These are phyloP conservation scores for Podarcis cretensis DNA, from an alignment of 2,113 vertebrate species.

Conservation along the genomic window DNA sequence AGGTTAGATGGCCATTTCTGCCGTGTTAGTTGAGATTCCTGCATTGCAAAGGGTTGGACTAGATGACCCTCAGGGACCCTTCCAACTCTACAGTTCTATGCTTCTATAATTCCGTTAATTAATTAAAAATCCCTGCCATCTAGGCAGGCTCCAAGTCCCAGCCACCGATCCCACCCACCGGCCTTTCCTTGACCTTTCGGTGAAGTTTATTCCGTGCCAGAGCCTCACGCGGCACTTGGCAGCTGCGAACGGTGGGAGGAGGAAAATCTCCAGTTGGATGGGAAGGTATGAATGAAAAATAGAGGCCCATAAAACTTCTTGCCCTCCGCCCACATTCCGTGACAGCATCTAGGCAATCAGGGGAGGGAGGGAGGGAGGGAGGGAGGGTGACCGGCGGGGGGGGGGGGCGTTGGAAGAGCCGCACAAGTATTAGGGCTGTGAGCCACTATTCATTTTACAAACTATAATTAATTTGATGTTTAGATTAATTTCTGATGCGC, in stretches of 20 bases:
- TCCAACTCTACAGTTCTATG: too few relatives aligned
- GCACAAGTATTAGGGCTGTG: conserved; percentile 71
- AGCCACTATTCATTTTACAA: conserved; percentile 77
- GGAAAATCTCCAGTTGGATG: background rate
- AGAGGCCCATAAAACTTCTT: conserved; percentile 35
- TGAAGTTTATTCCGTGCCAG: background rate
- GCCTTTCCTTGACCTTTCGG: background rate
- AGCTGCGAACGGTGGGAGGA: background rate
- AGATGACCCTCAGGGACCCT: too few relatives aligned
- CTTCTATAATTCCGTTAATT: too few relatives aligned
- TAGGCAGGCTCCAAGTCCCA: background rate
- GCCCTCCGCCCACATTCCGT: conserved; percentile 10
- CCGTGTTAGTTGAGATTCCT: too few relatives aligned
- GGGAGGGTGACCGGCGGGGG: background rate
- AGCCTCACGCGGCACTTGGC: background rate
- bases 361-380: conserved; percentile 62
- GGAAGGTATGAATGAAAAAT: conserved; percentile 31
- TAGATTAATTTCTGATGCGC: conserved; percentile 81
- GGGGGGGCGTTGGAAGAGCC: background rate
- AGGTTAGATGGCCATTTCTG: too few relatives aligned
- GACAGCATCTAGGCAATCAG: conserved; percentile 53
- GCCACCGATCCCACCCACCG: background rate
- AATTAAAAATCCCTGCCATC: background rate
- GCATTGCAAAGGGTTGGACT: too few relatives aligned
- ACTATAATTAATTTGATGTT: conserved; percentile 82